A percentile compares a stretch with the other conserved stretches of the same genome.
These are phyloP conservation scores for Discoglossus pictus DNA, from an alignment of 2,797 vertebrate species.

Conservation along the genomic window DNA sequence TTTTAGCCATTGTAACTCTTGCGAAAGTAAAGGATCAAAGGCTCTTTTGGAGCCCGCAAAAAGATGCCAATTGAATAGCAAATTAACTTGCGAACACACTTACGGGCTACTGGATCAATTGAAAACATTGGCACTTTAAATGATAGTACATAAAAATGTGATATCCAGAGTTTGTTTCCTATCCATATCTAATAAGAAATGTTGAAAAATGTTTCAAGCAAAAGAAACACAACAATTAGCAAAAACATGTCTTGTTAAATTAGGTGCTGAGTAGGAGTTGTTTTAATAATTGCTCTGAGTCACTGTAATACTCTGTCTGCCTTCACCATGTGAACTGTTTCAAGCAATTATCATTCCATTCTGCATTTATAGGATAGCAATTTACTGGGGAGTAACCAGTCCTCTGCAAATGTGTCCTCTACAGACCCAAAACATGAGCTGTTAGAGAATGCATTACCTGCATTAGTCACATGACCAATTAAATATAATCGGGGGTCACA, in stretches of 20 bases:
- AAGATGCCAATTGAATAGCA: too few relatives aligned
- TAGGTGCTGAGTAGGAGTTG: constrained; percentile 11
- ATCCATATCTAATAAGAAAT: not conserved
- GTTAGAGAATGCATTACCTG: not conserved
- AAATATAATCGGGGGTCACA: too few relatives aligned
- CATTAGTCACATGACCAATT: too few relatives aligned
- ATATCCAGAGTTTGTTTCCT: too few relatives aligned
- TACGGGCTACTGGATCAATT: too few relatives aligned
- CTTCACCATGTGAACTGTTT: constrained; percentile 18
- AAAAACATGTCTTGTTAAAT: constrained; percentile 19
- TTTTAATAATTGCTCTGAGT: constrained; percentile 30
- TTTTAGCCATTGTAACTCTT: too few relatives aligned
- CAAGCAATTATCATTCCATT: constrained; percentile 45
- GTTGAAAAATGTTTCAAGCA: not conserved
- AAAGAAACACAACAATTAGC: constrained; percentile 13
- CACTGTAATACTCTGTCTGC: constrained; percentile 13
- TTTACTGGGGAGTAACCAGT: constrained; percentile 31
- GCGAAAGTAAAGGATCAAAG: too few relatives aligned
- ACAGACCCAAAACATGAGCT: not conserved
- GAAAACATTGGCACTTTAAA: too few relatives aligned
- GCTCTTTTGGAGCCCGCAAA: too few relatives aligned
- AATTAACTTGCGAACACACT: too few relatives aligned
- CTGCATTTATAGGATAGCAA: constrained; percentile 10
- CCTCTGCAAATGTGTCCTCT: constrained; percentile 18
- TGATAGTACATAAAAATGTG: too few relatives aligned